A percentile compares a stretch with the other conserved stretches of the same genome.
Evolutionary conservation across 2,113 vertebrate species (phyloP).

Genomic region (Conger conger): DNA sequence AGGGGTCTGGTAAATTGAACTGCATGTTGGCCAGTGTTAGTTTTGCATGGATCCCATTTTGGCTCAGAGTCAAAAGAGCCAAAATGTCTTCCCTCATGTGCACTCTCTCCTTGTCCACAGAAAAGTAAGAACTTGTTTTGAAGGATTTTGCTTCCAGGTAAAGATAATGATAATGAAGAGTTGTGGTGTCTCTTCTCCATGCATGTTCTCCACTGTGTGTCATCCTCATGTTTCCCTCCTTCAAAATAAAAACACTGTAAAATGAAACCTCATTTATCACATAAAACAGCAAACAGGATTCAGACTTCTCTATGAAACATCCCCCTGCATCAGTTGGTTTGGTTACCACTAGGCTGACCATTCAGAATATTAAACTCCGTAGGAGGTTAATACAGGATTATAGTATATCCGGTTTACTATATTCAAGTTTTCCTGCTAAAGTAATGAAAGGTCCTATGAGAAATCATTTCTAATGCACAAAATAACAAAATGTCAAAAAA

Average conservation of each 20-base stretch:
- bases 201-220: constrained; percentile 28
- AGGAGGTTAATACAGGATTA: too few relatives aligned
- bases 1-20: constrained; percentile 15
- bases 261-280: neutral
- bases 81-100: constrained; percentile 31
- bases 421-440: too few relatives aligned
- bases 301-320: neutral
- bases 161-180: constrained; percentile 28
- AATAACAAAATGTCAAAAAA: neutral
- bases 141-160: constrained; percentile 69
- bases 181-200: constrained; percentile 44
- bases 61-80: constrained; percentile 13
- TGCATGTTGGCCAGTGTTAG: constrained; percentile 26
- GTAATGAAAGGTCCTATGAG: too few relatives aligned
- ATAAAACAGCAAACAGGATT: neutral
- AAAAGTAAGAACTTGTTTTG: constrained; percentile 75
- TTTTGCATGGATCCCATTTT: constrained; percentile 36
- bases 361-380: too few relatives aligned
- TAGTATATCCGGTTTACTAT: too few relatives aligned
- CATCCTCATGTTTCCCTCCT: constrained; percentile 33
- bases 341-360: too few relatives aligned
- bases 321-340: neutral
- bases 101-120: constrained; percentile 56
- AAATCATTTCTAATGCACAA: too few relatives aligned
- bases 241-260: neutral